Conservation (phyloP, 2,888 invertebrate genomes). For the Phytoseiulus persimilis region DNA sequence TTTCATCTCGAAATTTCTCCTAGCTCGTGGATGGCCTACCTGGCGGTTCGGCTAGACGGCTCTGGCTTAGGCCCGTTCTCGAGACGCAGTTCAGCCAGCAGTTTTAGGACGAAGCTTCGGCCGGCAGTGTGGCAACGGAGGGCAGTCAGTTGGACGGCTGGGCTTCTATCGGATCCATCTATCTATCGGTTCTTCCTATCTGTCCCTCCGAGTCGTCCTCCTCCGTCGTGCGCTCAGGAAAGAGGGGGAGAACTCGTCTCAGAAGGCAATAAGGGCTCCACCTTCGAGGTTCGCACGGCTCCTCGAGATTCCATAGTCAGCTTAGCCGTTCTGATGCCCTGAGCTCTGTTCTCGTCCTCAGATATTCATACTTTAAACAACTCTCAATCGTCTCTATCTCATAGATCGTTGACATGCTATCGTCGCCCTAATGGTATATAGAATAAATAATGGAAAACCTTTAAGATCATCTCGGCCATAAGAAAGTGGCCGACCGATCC, state of each 20-base stretch:
- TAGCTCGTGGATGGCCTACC: neutral
- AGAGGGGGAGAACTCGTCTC: neutral
- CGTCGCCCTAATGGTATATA: neutral
- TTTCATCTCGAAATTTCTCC: neutral
- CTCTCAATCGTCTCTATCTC: neutral
- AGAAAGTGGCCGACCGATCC: too few relatives aligned
- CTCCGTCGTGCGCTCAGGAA: neutral
- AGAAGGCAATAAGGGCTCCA: constrained; percentile 37
- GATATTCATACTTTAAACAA: constrained; percentile 38
- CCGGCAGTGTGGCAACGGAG: neutral
- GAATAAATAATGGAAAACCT: neutral
- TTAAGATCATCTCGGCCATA: too few relatives aligned
- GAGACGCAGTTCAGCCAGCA: neutral
- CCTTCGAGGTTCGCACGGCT: constrained; percentile 25
- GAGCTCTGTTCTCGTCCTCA: constrained; percentile 7
- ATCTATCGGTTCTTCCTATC: neutral
- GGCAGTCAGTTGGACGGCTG: neutral
- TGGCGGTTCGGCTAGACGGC: too few relatives aligned
- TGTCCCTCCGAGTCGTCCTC: neutral
- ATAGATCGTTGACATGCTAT: neutral
- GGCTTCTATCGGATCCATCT: neutral
- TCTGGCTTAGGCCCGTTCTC: too few relatives aligned
- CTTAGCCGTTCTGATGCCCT: neutral
- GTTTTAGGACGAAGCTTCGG: too few relatives aligned
- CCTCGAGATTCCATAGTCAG: neutral